phyloP scores from a whole-genome alignment of 1,140 invertebrate genomes.

The Lordiphosa mommai region DNA sequence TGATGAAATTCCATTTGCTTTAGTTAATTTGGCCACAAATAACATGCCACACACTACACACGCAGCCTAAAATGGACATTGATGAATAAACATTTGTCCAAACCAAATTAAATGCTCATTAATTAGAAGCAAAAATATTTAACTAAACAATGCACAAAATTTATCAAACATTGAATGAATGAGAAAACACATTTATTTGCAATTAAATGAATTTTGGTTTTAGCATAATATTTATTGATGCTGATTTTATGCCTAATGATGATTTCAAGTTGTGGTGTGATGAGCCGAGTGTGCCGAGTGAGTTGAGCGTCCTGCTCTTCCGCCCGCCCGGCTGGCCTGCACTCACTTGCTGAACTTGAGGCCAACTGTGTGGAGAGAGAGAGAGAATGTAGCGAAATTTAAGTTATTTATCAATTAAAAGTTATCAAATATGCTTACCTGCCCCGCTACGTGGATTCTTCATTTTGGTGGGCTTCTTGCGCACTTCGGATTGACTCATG shows the following conservation, averaged over 20 bases:
- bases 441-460: conserved; percentile 60
- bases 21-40: conserved; percentile 42
- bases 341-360: conserved; percentile 68
- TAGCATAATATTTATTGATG: conserved; percentile 39
- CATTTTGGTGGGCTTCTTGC: conserved; percentile 69
- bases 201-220: conserved; percentile 27
- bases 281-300: background rate
- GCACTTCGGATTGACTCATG: conserved; percentile 49
- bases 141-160: conserved; percentile 3
- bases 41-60: conserved; percentile 16
- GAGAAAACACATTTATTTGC: conserved; percentile 19
- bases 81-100: conserved; percentile 33
- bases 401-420: conserved; percentile 24
- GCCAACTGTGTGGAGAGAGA: conserved; percentile 27
- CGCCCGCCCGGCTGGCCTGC: conserved; percentile 32
- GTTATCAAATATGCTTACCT: conserved; percentile 48
- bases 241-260: conserved; percentile 54
- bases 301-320: background rate
- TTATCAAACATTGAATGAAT: conserved; percentile 10
- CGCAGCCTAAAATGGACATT: conserved; percentile 16
- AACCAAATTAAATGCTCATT: conserved; percentile 21
- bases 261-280: conserved; percentile 24
- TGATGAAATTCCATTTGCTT: conserved; percentile 15
- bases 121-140: conserved; percentile 29
- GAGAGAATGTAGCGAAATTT: background rate